A percentile compares a stretch with the other conserved stretches of the same genome.
Evolutionary conservation across 2,797 vertebrate genomes (phyloP).

Genomic region (Spinus olivaceus): DNA sequence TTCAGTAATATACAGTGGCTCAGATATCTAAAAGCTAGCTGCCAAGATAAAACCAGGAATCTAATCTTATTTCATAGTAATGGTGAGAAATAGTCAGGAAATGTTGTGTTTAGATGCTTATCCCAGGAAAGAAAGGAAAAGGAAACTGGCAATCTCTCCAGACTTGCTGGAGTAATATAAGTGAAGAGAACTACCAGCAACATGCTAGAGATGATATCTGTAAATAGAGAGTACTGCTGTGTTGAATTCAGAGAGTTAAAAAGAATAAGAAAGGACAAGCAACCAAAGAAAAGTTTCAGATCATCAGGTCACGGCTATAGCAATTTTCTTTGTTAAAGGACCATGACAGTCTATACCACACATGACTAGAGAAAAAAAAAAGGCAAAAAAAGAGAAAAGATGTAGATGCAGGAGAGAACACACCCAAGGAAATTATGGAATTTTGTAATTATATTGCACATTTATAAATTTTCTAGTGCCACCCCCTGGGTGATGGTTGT

Average conservation of each 20-base stretch:
- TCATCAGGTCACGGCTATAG: background rate
- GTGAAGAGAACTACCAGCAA: background rate
- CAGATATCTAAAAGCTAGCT: background rate
- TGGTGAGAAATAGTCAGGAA: background rate
- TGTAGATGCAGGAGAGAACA: background rate
- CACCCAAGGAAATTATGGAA: background rate
- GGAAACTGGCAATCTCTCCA: background rate
- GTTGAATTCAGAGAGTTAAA: background rate
- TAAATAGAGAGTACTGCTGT: background rate
- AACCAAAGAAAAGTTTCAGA: background rate
- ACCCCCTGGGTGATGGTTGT: background rate
- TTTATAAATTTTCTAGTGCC: background rate
- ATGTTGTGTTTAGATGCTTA: background rate
- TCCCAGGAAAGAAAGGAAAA: background rate
- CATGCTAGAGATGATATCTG: background rate
- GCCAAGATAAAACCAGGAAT: background rate
- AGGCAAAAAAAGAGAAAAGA: accelerated
- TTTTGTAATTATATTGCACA: background rate
- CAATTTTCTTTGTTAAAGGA: background rate
- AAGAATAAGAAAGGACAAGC: background rate
- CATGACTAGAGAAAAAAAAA: background rate
- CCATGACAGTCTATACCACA: background rate
- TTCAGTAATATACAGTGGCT: background rate
- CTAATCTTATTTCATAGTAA: background rate
- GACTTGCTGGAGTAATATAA: background rate